Evolutionary conservation across 2,113 vertebrate species (phyloP), one percentile per base, ranked within the genome.

Genomic region (Phoxinus phoxinus): DNA sequence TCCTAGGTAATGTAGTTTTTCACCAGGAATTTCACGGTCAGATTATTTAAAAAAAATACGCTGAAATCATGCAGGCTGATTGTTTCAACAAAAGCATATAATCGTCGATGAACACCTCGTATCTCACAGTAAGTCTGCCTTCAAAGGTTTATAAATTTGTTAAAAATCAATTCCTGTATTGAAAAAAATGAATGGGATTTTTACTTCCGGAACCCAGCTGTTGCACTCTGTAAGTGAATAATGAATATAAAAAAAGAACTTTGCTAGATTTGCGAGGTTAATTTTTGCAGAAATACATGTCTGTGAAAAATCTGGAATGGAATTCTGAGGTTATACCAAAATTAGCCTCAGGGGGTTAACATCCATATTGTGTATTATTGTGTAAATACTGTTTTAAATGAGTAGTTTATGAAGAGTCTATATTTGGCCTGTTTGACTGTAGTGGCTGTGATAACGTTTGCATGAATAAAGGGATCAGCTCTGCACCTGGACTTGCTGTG

Each of bases 341-440:
- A 53, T 19, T 9, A 11, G 6, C 32, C 2, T 15, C 41, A n/a
- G n/a, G n/a, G n/a, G n/a, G n/a, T 15, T 79, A 35, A 37, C 69
- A 41, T 44, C 10, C 11, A 44, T 35, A 73, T 12, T 27, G 6
- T 63, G 37, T 80, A 19, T 65, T 46, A 46, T 46, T 74, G 37
- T 81, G 76, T 79, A 78, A 3, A 76, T 56, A 27, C 6, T 61
- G 58, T 17, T 61, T n/a, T 30, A 32, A 30, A 13, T 51, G 4
- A 41, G 76, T 79, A 32, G 51, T 61, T 61, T 7, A 19, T 27
- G 25, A 81, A 48, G 41, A 80, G 30, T 51, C 59, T 85, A 67
- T 85, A 23, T 23, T 77, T 75, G 73, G 73, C 73, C 46, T 75
- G 41, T 75, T 27, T 74, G 73, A 76, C 15, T 75, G 73, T 25